Conservation (phyloP, 2,113 vertebrate genomes). For the Stercorarius parasiticus region DNA sequence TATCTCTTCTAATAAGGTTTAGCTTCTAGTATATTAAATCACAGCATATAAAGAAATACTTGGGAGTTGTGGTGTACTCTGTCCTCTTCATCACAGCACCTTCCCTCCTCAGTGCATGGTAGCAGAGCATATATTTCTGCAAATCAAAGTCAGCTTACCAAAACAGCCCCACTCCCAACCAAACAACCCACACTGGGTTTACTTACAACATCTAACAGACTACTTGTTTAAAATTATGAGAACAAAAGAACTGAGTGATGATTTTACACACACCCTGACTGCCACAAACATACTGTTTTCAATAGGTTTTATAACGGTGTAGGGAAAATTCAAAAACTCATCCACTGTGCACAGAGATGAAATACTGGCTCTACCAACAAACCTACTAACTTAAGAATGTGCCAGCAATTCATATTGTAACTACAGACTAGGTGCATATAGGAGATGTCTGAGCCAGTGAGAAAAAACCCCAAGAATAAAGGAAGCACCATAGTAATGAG, state of each 20-base stretch:
- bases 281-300: neutral
- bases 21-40: neutral
- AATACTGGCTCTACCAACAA: neutral
- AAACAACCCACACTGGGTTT: rapidly evolving
- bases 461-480: neutral
- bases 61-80: neutral
- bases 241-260: neutral
- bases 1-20: neutral
- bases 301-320: neutral
- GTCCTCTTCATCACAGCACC: neutral
- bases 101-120: neutral
- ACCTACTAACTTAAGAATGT: neutral
- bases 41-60: neutral
- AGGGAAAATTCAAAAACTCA: neutral
- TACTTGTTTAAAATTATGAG: neutral
- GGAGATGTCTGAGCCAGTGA: neutral
- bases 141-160: neutral
- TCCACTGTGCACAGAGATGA: neutral
- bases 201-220: neutral
- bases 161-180: neutral
- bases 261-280: neutral
- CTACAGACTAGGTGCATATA: neutral
- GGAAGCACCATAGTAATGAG: neutral
- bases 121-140: neutral
- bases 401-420: neutral